Percentiles rank a stretch among this genome's conserved stretches.
These are phyloP conservation scores for human DNA, from an alignment of 2,113 vertebrate species.

Conservation along the genomic window GRCh38 chr12:59408001-59408500, in stretches of 20 bases:
- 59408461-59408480: background rate
- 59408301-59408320: background rate
- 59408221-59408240: background rate
- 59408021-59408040: background rate
- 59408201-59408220: background rate
- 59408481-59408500: background rate
- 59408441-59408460: background rate
- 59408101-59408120: background rate
- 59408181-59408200: background rate
- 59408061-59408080: background rate
- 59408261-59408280: background rate
- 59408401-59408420: background rate
- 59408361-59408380: background rate
- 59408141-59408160: background rate
- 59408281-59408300: background rate
- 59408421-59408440: background rate
- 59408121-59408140: background rate
- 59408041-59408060: background rate
- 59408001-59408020: background rate
- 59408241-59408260: background rate
- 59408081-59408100: background rate
- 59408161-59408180: background rate
- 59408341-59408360: background rate
- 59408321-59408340: background rate
- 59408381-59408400: background rate